Percentiles rank a stretch among this genome's conserved stretches.
Evolutionary conservation across 2,113 vertebrate genomes (phyloP).

Genomic region (Podarcis cretensis): DNA sequence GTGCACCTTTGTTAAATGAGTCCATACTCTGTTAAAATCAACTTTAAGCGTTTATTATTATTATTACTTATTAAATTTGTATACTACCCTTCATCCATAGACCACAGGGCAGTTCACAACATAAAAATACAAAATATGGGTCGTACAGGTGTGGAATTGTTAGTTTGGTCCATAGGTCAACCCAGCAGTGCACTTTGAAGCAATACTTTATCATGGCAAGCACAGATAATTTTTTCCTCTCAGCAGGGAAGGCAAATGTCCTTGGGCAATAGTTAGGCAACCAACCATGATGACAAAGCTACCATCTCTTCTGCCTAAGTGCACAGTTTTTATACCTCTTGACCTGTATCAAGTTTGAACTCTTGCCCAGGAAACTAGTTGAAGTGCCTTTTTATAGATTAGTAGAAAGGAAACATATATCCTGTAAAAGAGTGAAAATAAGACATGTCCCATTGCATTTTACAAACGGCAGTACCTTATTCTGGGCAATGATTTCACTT

Average conservation of each 20-base stretch:
- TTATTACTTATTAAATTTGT: too few relatives aligned
- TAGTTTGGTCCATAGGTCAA: not conserved
- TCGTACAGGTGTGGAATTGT: not conserved
- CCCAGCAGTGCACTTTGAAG: not conserved
- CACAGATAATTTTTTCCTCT: too few relatives aligned
- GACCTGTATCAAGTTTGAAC: not conserved
- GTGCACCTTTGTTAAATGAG: not conserved
- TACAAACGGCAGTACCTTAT: not conserved
- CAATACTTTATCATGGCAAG: not conserved
- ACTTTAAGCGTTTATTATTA: not conserved
- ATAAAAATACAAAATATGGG: too few relatives aligned
- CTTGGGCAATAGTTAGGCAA: not conserved
- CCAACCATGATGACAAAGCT: not conserved
- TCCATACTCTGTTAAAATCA: not conserved
- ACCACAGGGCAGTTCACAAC: too few relatives aligned
- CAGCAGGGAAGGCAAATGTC: not conserved
- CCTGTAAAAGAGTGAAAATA: not conserved
- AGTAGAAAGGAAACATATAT: not conserved
- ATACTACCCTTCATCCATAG: too few relatives aligned
- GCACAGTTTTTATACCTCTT: not conserved
- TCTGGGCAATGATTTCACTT: not conserved
- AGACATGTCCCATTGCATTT: not conserved
- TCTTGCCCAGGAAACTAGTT: not conserved
- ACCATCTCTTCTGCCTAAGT: not conserved
- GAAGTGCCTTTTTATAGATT: slow-evolving; percentile 5